Conservation (phyloP, 2,797 vertebrate genomes). For the Gymnocypris eckloni region DNA sequence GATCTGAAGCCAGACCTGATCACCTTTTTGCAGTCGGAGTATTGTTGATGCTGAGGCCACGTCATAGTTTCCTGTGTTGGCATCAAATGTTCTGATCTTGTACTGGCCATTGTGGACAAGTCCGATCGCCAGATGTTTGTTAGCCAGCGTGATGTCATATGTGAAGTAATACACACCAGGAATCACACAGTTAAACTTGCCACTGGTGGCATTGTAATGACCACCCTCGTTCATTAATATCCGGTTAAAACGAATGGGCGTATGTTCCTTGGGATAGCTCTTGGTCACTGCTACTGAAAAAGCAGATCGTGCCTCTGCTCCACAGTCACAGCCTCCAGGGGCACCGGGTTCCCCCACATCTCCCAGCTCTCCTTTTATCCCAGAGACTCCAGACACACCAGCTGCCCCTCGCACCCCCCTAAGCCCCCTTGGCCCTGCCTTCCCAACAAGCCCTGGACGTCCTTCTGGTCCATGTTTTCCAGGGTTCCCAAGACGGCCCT, state of each 20-base stretch:
- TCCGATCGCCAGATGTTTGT: constrained; percentile 95
- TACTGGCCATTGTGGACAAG: constrained; percentile 96
- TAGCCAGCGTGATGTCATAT: constrained; percentile 95
- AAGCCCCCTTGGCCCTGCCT: constrained; percentile 87
- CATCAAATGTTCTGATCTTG: constrained; percentile 95
- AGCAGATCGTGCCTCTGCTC: constrained; percentile 82
- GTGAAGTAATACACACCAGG: constrained; percentile 96
- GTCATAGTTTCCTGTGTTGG: constrained; percentile 95
- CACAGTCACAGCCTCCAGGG: constrained; percentile 88
- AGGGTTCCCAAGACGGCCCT: constrained; percentile 85
- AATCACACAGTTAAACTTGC: constrained; percentile 91
- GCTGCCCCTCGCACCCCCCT: constrained; percentile 83
- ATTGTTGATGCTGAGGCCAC: constrained; percentile 95
- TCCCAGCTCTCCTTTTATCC: constrained; percentile 86
- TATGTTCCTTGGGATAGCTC: constrained; percentile 92
- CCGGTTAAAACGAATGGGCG: constrained; percentile 94
- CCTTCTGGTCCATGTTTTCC: constrained; percentile 90
- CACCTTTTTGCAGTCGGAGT: constrained; percentile 83
- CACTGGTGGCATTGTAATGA: constrained; percentile 90
- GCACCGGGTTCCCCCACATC: constrained; percentile 81
- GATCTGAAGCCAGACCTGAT: constrained; percentile 98
- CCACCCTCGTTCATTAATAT: constrained; percentile 93
- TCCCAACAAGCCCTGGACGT: constrained; percentile 86
- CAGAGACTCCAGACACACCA: constrained; percentile 78
- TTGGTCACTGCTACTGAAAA: constrained; percentile 94